These are phyloP conservation scores for Corvus cornix DNA, from an alignment of 2,113 vertebrate genomes.

Conservation along the genomic window DNA sequence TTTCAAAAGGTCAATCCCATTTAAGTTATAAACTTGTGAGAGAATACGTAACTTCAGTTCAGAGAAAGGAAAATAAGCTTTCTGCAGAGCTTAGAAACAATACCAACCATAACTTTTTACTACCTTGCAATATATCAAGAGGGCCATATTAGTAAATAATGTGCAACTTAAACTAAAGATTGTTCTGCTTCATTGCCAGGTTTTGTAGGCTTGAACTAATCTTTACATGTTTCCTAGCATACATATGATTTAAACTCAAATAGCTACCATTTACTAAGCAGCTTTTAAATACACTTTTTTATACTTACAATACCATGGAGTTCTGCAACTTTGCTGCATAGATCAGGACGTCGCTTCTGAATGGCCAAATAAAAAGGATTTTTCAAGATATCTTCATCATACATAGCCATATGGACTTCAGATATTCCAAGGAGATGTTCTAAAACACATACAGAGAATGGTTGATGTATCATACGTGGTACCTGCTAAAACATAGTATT, in stretches of 20 bases:
- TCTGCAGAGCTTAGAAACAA: not conserved
- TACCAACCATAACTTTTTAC: not conserved
- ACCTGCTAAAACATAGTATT: not conserved
- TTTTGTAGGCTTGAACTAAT: not conserved
- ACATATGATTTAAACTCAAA: not conserved
- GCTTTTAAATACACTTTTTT: not conserved
- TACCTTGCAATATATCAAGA: not conserved
- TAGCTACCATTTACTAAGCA: not conserved
- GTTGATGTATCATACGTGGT: not conserved
- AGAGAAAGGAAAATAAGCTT: not conserved
- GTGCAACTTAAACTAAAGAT: not conserved
- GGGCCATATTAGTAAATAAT: not conserved
- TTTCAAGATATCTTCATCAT: conserved; percentile 96
- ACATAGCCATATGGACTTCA: conserved; percentile 92
- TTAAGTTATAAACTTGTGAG: not conserved
- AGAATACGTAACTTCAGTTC: not conserved
- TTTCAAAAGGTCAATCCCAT: not conserved
- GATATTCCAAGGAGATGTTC: conserved; percentile 30
- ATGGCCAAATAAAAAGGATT: conserved; percentile 93
- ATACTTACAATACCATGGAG: conserved; percentile 88
- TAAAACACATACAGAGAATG: not conserved
- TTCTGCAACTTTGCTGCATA: conserved; percentile 86
- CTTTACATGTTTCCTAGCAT: not conserved
- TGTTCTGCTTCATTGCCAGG: not conserved
- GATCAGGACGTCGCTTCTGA: conserved; percentile 88